phyloP scores from a whole-genome alignment of 2,888 invertebrate genomes.

The Pyralis farinalis region DNA sequence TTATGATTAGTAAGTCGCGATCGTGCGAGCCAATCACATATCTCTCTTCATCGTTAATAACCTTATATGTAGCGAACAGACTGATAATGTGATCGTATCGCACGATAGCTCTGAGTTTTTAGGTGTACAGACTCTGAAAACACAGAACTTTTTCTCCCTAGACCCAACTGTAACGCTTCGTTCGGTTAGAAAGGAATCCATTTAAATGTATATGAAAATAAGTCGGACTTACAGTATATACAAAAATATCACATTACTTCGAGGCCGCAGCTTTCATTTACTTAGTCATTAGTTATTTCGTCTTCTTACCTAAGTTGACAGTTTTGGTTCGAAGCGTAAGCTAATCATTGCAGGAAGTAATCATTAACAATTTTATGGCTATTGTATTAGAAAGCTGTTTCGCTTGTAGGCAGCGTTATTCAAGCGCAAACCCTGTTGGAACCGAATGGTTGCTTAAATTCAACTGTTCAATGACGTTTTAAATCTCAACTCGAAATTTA shows the following conservation, averaged over 20 bases:
- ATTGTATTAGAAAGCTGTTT: constrained; percentile 17
- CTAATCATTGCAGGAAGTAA: constrained; percentile 56
- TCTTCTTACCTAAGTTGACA: constrained; percentile 70
- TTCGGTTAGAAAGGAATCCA: constrained; percentile 72
- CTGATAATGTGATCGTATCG: constrained; percentile 22
- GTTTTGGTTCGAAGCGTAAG: constrained; percentile 68
- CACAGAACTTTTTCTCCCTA: constrained; percentile 41
- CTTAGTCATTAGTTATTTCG: constrained; percentile 71
- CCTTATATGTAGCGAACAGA: constrained; percentile 19
- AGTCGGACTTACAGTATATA: constrained; percentile 80
- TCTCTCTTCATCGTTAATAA: constrained; percentile 8
- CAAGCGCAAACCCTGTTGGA: constrained; percentile 40
- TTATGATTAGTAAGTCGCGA: constrained; percentile 36
- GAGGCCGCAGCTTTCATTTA: constrained; percentile 80
- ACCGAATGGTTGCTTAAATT: constrained; percentile 8
- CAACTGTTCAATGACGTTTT: constrained; percentile 1
- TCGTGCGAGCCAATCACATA: constrained; percentile 21
- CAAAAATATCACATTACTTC: constrained; percentile 81
- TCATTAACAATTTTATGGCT: constrained; percentile 16
- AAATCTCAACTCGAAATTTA: constrained; percentile 8
- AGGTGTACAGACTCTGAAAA: constrained; percentile 41
- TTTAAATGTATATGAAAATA: constrained; percentile 81
- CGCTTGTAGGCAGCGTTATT: constrained; percentile 26
- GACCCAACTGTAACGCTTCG: constrained; percentile 62
- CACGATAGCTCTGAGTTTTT: constrained; percentile 27